These are phyloP conservation scores for Ailuropoda melanoleuca DNA, from an alignment of 2,113 vertebrate species.

Conservation along the genomic window DNA sequence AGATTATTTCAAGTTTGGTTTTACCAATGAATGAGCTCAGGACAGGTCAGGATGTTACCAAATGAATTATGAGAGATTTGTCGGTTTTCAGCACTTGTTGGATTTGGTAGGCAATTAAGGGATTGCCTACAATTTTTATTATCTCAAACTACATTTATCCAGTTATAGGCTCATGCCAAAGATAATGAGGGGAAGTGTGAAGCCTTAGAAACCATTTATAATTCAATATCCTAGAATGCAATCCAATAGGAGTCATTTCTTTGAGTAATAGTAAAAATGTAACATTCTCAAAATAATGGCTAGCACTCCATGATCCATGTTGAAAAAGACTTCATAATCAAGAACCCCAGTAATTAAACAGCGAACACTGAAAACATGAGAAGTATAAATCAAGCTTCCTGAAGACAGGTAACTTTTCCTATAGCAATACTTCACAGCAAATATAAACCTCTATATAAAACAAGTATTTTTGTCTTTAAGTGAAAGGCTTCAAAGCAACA, in stretches of 20 bases:
- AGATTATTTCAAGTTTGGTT: constrained; percentile 8
- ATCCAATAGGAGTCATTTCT: constrained; percentile 1
- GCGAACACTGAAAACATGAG: background rate
- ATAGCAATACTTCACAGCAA: background rate
- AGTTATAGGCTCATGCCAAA: constrained; percentile 39
- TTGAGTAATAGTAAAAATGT: constrained; percentile 1
- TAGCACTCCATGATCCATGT: background rate
- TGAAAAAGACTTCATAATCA: constrained; percentile 4
- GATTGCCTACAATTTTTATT: constrained; percentile 34
- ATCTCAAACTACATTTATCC: constrained; percentile 29
- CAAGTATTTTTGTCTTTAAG: background rate
- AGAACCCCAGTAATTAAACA: background rate
- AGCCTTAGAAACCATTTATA: constrained; percentile 47
- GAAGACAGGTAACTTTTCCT: background rate
- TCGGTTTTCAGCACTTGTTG: constrained; percentile 42
- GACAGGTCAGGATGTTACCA: background rate
- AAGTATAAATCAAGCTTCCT: background rate
- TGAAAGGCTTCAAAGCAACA: constrained; percentile 30
- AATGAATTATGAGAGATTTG: constrained; percentile 40
- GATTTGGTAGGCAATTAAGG: constrained; percentile 33
- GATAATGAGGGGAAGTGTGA: constrained; percentile 40
- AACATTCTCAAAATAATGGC: constrained; percentile 8
- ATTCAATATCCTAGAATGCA: constrained; percentile 57
- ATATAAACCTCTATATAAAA: background rate
- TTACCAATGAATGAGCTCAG: background rate